These are phyloP conservation scores for Mormyrops boulengeri DNA, from an alignment of 2,797 vertebrate species.

Conservation along the genomic window DNA sequence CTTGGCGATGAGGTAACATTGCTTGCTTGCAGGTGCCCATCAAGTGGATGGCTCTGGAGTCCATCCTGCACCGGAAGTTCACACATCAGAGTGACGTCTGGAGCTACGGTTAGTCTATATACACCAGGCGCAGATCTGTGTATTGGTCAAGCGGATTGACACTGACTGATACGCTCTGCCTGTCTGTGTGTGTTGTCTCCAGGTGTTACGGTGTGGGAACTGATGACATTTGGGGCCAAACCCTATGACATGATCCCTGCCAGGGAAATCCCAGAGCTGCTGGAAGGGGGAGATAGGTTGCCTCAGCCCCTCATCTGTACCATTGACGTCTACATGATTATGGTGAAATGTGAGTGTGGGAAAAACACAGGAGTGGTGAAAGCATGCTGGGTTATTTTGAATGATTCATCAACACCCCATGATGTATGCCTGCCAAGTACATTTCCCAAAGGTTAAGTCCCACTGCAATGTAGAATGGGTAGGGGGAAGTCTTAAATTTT, in stretches of 20 bases:
- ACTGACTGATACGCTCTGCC: background rate
- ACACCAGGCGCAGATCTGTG: background rate
- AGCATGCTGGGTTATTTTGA: background rate
- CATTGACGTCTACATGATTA: slow-evolving; percentile 97
- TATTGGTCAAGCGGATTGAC: background rate
- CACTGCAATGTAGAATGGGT: background rate
- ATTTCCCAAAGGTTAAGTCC: background rate
- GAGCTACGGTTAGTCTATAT: slow-evolving; percentile 77
- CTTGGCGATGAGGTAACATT: background rate
- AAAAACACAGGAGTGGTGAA: background rate
- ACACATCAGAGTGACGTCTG: slow-evolving; percentile 98
- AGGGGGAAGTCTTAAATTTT: background rate
- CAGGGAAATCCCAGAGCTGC: slow-evolving; percentile 83
- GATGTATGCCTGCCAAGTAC: background rate
- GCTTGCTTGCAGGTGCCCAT: slow-evolving; percentile 77
- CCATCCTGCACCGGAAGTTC: slow-evolving; percentile 87
- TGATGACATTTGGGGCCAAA: slow-evolving; percentile 96
- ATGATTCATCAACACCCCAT: background rate
- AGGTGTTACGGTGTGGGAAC: slow-evolving; percentile 96
- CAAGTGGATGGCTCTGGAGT: slow-evolving; percentile 98
- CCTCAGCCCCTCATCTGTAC: slow-evolving; percentile 91
- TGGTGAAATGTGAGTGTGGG: slow-evolving; percentile 88
- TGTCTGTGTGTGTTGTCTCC: background rate
- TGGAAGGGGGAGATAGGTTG: slow-evolving; percentile 87
- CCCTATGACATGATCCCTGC: slow-evolving; percentile 93